phyloP scores from a whole-genome alignment of 1,140 invertebrate species.

The Pissodes strobi region DNA sequence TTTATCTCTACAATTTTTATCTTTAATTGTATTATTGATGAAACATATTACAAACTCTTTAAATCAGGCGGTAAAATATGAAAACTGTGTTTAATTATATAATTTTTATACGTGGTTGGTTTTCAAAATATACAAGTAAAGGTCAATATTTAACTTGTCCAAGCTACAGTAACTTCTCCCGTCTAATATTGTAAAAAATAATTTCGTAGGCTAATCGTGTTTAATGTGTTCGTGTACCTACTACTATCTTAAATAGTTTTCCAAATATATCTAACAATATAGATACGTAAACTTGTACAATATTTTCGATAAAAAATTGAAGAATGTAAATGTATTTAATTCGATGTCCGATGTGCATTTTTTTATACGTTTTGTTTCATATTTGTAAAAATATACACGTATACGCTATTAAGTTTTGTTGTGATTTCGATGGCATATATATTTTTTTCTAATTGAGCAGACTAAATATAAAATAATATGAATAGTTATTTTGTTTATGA shows the following conservation, averaged over 20 bases:
- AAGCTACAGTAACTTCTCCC: too few species aligned
- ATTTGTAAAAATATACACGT: slow-evolving; percentile 45
- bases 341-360: slow-evolving; percentile 21
- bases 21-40: too few species aligned
- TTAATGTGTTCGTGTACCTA: slow-evolving; percentile 46
- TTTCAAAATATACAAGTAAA: too few species aligned
- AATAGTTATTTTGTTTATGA: not conserved
- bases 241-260: slow-evolving; percentile 41
- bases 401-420: slow-evolving; percentile 44
- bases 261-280: slow-evolving; percentile 36
- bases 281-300: slow-evolving; percentile 56
- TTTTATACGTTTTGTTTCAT: slow-evolving; percentile 34
- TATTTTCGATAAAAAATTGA: slow-evolving; percentile 44
- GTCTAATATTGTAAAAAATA: slow-evolving; percentile 40
- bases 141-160: too few species aligned
- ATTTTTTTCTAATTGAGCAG: not conserved
- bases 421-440: too few species aligned
- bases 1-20: too few species aligned
- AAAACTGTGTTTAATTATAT: too few species aligned
- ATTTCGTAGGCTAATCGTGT: slow-evolving; percentile 42
- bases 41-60: too few species aligned
- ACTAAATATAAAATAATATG: not conserved
- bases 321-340: slow-evolving; percentile 38
- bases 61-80: too few species aligned
- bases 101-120: too few species aligned